Base-by-base conservation (phyloP, 2,113 vertebrate species). In the Mixornis gularis region DNA sequence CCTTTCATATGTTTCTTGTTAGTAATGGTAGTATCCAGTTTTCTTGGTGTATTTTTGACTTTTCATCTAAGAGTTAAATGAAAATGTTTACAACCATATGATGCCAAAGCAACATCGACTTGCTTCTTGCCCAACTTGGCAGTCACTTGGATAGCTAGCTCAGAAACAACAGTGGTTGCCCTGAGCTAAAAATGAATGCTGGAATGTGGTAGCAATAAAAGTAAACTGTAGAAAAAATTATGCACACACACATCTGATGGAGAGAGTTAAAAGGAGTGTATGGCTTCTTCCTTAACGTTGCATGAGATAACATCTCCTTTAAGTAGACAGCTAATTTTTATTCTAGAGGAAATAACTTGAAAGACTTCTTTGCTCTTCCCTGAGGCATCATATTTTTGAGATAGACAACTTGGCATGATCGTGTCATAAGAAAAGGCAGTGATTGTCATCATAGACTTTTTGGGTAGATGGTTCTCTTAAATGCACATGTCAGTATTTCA, bases 191-290 rank as follows among this genome's bases (percentile, higher is more conserved):
- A 89, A 65, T 71, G 84, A 92, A 56, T 89, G 63, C 68, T 94
- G 91, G 79, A 91, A 87, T 87, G 94, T 94, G 85, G 79, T 89
- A 89, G 91, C 89, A 95, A 86, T 95, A 93, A 89, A 94, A 94
- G 93, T 92, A 94, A 95, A 95, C 84, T 93, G 91, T 81, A 90
- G 94, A 92, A 91, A 91, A 91, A 94, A 92, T 89, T 85, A 70
- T 62, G 56, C 82, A 91, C 74, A 85, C 89, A 87, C 66, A 77
- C 85, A 89, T 92, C 78, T 84, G 53, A 95, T 76, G 71, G 66
- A 63, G 82, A 77, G 81, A 87, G 79, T 87, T 89, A 41, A 76
- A 94, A 79, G 53, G 52, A 90, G 38, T 72, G 29, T 82, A 79
- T 70, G 74, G n/a, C 85, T 85, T 88, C 84, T 90, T 92, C 87